Conservation (phyloP, 2,113 vertebrate genomes). For the Bagarius yarrelli region DNA sequence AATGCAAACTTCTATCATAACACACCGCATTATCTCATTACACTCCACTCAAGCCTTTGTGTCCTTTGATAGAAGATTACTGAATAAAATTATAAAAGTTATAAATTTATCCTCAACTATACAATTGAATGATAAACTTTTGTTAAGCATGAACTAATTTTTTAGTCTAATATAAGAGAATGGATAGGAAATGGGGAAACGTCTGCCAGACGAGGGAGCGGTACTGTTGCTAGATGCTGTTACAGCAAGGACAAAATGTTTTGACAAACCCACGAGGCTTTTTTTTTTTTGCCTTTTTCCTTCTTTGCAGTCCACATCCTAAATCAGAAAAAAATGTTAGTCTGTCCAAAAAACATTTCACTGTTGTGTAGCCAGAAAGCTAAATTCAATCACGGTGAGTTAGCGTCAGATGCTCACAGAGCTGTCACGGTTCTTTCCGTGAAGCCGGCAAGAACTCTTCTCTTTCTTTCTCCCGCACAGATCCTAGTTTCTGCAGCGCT, state of each 20-base stretch:
- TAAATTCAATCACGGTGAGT: conserved; percentile 58
- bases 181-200: conserved; percentile 25
- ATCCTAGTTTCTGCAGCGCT: conserved; percentile 23
- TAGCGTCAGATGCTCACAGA: conserved; percentile 55
- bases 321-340: conserved; percentile 62
- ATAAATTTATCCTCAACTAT: conserved; percentile 28
- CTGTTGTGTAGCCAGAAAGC: conserved; percentile 49
- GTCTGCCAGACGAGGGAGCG: conserved; percentile 12
- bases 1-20: conserved; percentile 52
- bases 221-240: conserved; percentile 54
- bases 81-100: conserved; percentile 48
- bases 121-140: conserved; percentile 20
- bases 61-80: conserved; percentile 50
- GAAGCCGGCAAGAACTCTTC: conserved; percentile 13
- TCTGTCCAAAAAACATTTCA: conserved; percentile 61
- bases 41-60: conserved; percentile 45
- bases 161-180: conserved; percentile 21
- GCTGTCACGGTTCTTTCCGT: conserved; percentile 49
- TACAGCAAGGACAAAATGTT: conserved; percentile 60
- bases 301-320: conserved; percentile 45
- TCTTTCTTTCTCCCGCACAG: conserved; percentile 11
- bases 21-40: conserved; percentile 54
- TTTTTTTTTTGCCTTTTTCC: conserved; percentile 22
- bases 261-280: conserved; percentile 63
- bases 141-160: conserved; percentile 22